Evolutionary conservation across 2,797 vertebrate genomes (phyloP), one percentile per base, ranked within the genome.

Genomic region (Epinephelus awoara): DNA sequence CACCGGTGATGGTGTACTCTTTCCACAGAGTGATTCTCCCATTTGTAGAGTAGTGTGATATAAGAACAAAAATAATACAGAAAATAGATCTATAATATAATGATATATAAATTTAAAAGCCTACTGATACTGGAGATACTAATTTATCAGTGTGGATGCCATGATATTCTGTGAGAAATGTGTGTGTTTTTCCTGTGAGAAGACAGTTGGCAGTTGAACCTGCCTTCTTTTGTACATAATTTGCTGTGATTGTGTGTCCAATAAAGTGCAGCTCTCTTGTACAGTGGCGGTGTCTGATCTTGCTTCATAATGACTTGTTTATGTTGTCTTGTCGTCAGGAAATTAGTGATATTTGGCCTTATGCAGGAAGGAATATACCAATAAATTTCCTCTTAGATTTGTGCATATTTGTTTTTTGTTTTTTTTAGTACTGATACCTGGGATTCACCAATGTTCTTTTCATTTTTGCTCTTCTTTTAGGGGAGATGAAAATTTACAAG

Each of bases 121-220:
- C 92, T 94, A 94, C 91, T 74, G 70, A 88, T 90, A 95, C 93
- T 92, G 94, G 93, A 94, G 88, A 94, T 86, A 88, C 89, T 93
- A 94, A 94, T 93, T 95, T 94, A 96, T 95, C 93, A 67, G 89
- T 94, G 94, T 94, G 96, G 97, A 96, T 97, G 97, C 96, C 96
- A 96, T 97, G 96, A 97, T 96, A 93, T 96, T 96, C 95, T 96
- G 97, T 98, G 97, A 96, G 96, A 96, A 93, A 92, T 91, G 94
- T 96, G 94, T 94, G 90, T 93, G 95, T 95, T 90, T 88, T 93
- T 85, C 88, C 91, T 94, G 96, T 98, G 95, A 95, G 95, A 96
- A 95, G 93, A 95, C 90, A 91, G 90, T 68, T 34, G 94, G 93
- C 94, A 92, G 95, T 94, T 91, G 93, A 93, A 96, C 93, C 97